Conservation (phyloP, 2,113 vertebrate species). For the Petrocephalus microphthalmus region DNA sequence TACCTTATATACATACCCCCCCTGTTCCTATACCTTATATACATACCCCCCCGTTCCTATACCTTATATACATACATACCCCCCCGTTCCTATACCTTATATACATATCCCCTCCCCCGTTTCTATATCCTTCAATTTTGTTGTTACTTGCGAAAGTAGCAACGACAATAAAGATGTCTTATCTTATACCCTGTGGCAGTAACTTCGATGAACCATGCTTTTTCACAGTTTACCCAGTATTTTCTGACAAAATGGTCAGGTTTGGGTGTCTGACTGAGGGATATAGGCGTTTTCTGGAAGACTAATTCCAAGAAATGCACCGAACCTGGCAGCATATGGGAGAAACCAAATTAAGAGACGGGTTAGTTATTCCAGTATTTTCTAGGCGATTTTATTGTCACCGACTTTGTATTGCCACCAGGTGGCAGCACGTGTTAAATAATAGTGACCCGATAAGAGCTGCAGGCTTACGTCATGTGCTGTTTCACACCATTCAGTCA, state of each 20-base stretch:
- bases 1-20: too few species aligned
- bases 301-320: neutral
- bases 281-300: neutral
- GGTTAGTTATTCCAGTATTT: neutral
- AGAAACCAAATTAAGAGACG: neutral
- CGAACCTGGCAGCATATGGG: neutral
- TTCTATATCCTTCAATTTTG: too few species aligned
- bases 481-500: neutral
- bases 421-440: slow-evolving; percentile 11
- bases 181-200: neutral
- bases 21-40: too few species aligned
- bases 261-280: neutral
- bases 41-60: too few species aligned
- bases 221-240: neutral
- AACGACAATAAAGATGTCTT: too few species aligned
- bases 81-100: too few species aligned
- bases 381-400: neutral
- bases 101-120: too few species aligned
- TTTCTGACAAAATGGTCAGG: neutral
- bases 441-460: neutral
- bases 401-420: neutral
- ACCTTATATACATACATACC: too few species aligned
- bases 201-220: neutral
- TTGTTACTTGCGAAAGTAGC: too few species aligned
- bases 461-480: neutral